Conservation (phyloP, 1,140 invertebrate species). For the Drosophila persimilis region DNA sequence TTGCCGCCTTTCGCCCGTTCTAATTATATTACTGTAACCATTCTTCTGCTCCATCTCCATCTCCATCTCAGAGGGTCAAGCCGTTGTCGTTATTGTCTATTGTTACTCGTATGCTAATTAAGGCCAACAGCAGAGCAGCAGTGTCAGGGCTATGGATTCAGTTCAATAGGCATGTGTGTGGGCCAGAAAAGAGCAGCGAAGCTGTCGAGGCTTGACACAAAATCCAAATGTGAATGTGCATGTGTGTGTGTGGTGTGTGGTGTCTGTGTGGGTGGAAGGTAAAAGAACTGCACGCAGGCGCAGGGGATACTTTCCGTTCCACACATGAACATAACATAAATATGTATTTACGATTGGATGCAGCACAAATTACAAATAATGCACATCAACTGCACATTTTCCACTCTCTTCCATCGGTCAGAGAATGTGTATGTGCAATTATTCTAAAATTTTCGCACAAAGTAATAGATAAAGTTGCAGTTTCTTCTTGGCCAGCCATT, state of each 20-base stretch:
- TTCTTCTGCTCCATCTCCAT: conserved; percentile 52
- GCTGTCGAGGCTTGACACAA: conserved; percentile 44
- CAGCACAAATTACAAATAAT: conserved; percentile 54
- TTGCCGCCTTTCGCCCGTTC: conserved; percentile 66
- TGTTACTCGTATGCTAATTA: conserved; percentile 71
- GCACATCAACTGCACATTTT: conserved; percentile 53
- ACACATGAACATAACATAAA: neutral
- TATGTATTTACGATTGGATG: neutral
- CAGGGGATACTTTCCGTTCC: conserved; percentile 20
- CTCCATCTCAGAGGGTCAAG: conserved; percentile 49
- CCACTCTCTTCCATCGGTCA: conserved; percentile 11
- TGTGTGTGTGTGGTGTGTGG: conserved; percentile 3
- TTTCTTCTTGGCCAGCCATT: conserved; percentile 56
- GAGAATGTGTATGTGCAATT: conserved; percentile 57
- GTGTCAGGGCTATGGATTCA: conserved; percentile 61
- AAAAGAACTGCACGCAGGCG: conserved; percentile 37
- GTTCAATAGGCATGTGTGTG: conserved; percentile 60
- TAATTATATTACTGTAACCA: conserved; percentile 62
- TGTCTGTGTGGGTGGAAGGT: conserved; percentile 23
- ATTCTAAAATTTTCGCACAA: conserved; percentile 75
- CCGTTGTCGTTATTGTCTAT: conserved; percentile 43
- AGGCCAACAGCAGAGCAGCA: conserved; percentile 40
- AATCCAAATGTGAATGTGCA: conserved; percentile 22
- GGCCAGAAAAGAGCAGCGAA: conserved; percentile 13
- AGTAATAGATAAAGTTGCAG: conserved; percentile 67